Base-by-base conservation (phyloP, 2,797 vertebrate genomes). In the Vipera latastei region DNA sequence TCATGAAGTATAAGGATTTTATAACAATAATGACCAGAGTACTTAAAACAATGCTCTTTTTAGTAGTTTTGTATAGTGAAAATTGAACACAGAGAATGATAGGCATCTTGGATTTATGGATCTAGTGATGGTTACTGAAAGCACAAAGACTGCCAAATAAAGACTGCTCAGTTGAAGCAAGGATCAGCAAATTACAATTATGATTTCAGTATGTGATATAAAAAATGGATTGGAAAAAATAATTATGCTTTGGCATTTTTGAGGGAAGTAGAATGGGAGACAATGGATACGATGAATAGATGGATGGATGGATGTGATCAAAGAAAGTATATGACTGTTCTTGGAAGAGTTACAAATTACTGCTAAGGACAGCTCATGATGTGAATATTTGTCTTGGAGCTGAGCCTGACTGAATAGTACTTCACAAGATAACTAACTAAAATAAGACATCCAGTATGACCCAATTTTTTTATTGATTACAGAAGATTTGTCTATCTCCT, bases 401-500 rank as follows among this genome's bases (percentile, higher is more conserved):
- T 83, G 44, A 83, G 38, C 73, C 73, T 83, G 38, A 48, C 73
- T 83, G 38, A 83, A 44, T 11, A 48, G 38, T 2, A 22, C 18
- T 25, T 83, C 44, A 83, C 73, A 83, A 48, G 73, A 48, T 83
- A 78, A 9, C 18, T 48, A 48, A 60, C 38, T 32, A 86, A n/a
- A 56, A 56, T 25, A 90, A 53, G 16, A 16, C 25, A 57, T 85
- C 78, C 4, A 26, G 14, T 88, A 91, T 94, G 92, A 59, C 56
- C 90, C 95, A 86, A 69, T 22, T 2, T 85, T 92, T 26, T 91
- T 2, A 65, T 89, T 28, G 4, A 26, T 89, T 91, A 92, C 93
- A 95, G 57, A 95, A 94, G 93, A 91, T 25, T 51, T 92, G 60
- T 0, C 0, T 1, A 92, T 91, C 11, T 18, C 92, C 60, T 95